A percentile compares a stretch with the other conserved stretches of the same genome.
Conservation (phyloP, 2,797 vertebrate species). For the Mus minutoides region DNA sequence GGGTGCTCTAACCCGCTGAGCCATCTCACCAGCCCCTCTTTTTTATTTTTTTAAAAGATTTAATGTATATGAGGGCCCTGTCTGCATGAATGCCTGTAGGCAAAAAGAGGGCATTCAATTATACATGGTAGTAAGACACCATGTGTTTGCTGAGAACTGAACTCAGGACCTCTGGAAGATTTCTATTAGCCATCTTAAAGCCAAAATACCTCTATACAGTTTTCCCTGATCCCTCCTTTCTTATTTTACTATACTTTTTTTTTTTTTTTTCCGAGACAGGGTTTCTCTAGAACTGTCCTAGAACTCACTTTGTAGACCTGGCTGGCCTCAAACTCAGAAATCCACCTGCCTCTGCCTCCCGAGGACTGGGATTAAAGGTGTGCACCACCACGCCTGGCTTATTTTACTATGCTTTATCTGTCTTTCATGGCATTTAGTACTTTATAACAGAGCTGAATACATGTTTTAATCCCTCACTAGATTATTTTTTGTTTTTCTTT, state of each 20-base stretch:
- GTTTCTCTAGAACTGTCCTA: too few relatives aligned
- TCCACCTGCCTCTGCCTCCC: too few relatives aligned
- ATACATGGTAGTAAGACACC: background rate
- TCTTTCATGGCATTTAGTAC: background rate
- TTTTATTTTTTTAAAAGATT: background rate
- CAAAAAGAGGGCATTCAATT: background rate
- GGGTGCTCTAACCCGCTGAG: too few relatives aligned
- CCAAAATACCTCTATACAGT: background rate
- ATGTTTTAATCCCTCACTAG: background rate
- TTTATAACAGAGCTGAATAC: slow-evolving; percentile 13
- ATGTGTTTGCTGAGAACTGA: background rate
- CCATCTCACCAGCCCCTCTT: too few relatives aligned
- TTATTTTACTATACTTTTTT: slow-evolving; percentile 3
- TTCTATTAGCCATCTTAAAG: slow-evolving; percentile 4
- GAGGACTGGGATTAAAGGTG: too few relatives aligned
- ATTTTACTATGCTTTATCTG: background rate
- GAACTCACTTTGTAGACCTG: too few relatives aligned
- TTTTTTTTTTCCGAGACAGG: too few relatives aligned
- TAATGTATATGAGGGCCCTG: background rate
- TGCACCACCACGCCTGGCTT: too few relatives aligned
- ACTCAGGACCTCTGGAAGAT: background rate
- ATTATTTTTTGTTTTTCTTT: background rate
- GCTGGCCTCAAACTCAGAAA: too few relatives aligned
- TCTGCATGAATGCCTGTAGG: background rate
- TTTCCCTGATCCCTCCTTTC: background rate